These are phyloP conservation scores for Torymus auratus DNA, from an alignment of 2,888 invertebrate species.

Conservation along the genomic window DNA sequence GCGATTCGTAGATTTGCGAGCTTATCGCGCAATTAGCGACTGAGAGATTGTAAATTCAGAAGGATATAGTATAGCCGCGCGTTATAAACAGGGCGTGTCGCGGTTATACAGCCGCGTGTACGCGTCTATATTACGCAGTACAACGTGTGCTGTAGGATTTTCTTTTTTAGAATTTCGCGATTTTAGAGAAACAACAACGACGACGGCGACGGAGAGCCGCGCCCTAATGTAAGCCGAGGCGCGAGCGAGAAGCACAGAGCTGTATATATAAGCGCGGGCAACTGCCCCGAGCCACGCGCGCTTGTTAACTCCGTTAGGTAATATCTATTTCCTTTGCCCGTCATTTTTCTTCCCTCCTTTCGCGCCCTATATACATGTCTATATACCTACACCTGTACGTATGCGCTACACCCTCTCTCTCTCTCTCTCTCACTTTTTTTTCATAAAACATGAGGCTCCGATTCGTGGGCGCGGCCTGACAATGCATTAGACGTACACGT, in stretches of 20 bases:
- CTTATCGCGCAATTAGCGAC: slow-evolving; percentile 40
- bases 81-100: slow-evolving; percentile 40
- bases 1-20: slow-evolving; percentile 44
- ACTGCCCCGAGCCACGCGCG: slow-evolving; percentile 63
- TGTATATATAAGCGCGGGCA: slow-evolving; percentile 10
- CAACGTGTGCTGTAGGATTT: too few relatives aligned
- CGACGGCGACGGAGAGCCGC: slow-evolving; percentile 65
- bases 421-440: slow-evolving; percentile 16
- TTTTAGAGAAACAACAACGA: slow-evolving; percentile 62
- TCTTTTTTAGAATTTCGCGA: slow-evolving; percentile 68
- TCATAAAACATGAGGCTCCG: slow-evolving; percentile 49
- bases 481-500: slow-evolving; percentile 56
- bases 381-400: background rate
- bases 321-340: slow-evolving; percentile 74
- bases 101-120: too few relatives aligned
- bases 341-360: slow-evolving; percentile 65
- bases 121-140: too few relatives aligned
- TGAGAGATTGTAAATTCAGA: slow-evolving; percentile 31
- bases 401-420: too few relatives aligned
- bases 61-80: background rate
- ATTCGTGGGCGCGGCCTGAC: slow-evolving; percentile 64
- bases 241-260: slow-evolving; percentile 40
- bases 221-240: slow-evolving; percentile 64
- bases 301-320: slow-evolving; percentile 71
- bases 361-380: background rate